Conservation (phyloP, 1,140 invertebrate genomes). For the Stenopsyche tienmushanensis region DNA sequence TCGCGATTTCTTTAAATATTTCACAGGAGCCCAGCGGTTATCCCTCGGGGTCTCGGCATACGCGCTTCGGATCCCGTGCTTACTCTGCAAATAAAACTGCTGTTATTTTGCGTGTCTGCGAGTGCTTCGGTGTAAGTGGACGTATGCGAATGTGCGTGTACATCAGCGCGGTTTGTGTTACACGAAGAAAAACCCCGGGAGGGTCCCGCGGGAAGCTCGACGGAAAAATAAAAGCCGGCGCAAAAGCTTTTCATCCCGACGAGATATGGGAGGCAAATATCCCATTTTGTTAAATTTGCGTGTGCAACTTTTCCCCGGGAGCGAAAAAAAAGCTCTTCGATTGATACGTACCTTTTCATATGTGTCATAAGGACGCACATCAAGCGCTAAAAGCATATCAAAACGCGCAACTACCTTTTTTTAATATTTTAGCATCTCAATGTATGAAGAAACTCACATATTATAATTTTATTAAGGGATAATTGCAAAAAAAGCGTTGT, state of each 20-base stretch:
- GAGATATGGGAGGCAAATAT: constrained; percentile 26
- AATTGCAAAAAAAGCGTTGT: too few relatives aligned
- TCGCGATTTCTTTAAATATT: constrained; percentile 25
- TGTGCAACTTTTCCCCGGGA: neutral
- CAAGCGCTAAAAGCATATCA: too few relatives aligned
- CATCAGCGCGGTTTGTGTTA: constrained; percentile 17
- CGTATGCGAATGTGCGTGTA: constrained; percentile 4
- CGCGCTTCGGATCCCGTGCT: constrained; percentile 5
- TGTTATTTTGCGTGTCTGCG: constrained; percentile 38
- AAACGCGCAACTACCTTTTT: too few relatives aligned
- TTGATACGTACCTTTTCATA: too few relatives aligned
- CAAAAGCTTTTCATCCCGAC: constrained; percentile 39
- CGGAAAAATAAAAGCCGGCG: constrained; percentile 17
- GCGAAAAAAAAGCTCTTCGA: too few relatives aligned
- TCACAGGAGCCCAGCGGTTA: neutral
- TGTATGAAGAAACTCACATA: too few relatives aligned
- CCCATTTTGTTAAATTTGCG: neutral
- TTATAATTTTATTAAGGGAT: too few relatives aligned
- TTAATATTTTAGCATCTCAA: too few relatives aligned
- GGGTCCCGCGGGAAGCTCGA: constrained; percentile 13
- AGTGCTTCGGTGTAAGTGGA: neutral
- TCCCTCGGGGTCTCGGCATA: neutral
- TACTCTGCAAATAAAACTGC: constrained; percentile 39
- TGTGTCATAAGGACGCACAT: too few relatives aligned
- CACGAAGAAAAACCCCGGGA: constrained; percentile 9